These are phyloP conservation scores for Bradynema listronoti DNA, from an alignment of 1,140 invertebrate genomes.

Conservation along the genomic window DNA sequence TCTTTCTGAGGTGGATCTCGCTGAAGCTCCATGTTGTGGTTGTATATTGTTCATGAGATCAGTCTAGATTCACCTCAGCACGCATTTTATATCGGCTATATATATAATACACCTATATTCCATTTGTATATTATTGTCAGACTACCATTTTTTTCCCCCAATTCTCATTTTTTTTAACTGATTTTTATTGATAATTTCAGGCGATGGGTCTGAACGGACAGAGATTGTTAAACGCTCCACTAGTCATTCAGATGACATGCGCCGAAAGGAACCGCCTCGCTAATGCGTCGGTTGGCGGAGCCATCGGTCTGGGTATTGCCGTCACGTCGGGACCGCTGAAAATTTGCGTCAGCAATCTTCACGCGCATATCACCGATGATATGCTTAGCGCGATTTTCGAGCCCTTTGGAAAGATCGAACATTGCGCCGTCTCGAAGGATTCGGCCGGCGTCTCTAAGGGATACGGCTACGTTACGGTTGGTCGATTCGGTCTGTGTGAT, in stretches of 20 bases:
- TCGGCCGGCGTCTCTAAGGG: conserved; percentile 89
- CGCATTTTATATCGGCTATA: too few species aligned
- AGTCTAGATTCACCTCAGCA: conserved; percentile 23
- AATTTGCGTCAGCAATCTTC: conserved; percentile 90
- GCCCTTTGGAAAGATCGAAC: conserved; percentile 96
- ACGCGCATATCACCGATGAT: conserved; percentile 98
- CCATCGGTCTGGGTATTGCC: conserved; percentile 29
- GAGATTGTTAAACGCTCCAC: conserved; percentile 89
- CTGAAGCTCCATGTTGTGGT: background rate
- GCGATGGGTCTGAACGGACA: conserved; percentile 93
- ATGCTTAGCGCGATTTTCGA: conserved; percentile 98
- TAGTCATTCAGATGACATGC: conserved; percentile 94
- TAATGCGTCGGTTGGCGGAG: conserved; percentile 55
- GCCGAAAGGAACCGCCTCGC: conserved; percentile 94
- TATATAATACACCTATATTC: too few species aligned
- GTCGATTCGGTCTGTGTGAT: too few species aligned
- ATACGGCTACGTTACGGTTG: conserved; percentile 92
- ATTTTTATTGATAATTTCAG: conserved; percentile 60
- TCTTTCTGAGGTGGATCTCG: conserved; percentile 12
- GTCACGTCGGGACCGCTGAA: conserved; percentile 75
- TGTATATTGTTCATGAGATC: conserved; percentile 18
- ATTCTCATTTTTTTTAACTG: background rate
- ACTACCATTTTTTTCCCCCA: background rate
- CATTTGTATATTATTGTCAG: too few species aligned
- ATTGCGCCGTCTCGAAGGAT: conserved; percentile 89